Conservation (phyloP, 2,797 vertebrate genomes). For the Danio choprae region DNA sequence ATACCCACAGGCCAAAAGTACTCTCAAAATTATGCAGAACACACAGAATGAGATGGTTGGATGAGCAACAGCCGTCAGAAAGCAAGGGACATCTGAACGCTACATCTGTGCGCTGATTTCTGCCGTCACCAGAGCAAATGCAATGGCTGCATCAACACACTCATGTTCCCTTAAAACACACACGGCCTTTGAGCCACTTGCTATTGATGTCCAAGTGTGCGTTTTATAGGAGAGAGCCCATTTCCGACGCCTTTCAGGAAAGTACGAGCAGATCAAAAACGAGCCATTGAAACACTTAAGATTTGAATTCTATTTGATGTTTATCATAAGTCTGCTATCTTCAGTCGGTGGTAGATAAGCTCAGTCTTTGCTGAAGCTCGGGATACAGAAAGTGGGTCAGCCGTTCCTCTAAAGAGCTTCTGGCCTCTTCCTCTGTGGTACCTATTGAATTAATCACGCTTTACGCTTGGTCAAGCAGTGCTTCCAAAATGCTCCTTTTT, state of each 20-base stretch:
- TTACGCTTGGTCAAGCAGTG: slow-evolving; percentile 75
- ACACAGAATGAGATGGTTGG: neutral
- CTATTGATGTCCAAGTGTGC: neutral
- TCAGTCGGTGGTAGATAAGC: slow-evolving; percentile 53
- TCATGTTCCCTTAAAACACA: slow-evolving; percentile 39
- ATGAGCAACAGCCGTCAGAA: slow-evolving; percentile 1
- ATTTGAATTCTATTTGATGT: slow-evolving; percentile 43
- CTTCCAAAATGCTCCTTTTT: slow-evolving; percentile 75
- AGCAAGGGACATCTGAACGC: slow-evolving; percentile 19
- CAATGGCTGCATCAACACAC: slow-evolving; percentile 33
- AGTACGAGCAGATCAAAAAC: slow-evolving; percentile 43
- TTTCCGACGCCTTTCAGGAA: slow-evolving; percentile 4
- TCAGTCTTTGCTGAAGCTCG: slow-evolving; percentile 68
- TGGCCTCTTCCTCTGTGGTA: slow-evolving; percentile 80
- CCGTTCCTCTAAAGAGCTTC: slow-evolving; percentile 76
- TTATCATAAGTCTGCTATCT: slow-evolving; percentile 54
- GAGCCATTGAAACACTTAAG: slow-evolving; percentile 17
- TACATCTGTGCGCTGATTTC: slow-evolving; percentile 36
- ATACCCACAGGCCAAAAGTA: no score
- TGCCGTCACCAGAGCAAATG: slow-evolving; percentile 31
- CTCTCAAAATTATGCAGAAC: no score
- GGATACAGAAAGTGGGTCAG: slow-evolving; percentile 84
- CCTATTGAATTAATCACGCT: slow-evolving; percentile 86
- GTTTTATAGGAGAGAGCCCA: neutral
- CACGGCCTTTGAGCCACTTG: slow-evolving; percentile 33